Evolutionary conservation across 2,113 vertebrate genomes (phyloP).

Genomic region (Ceuthmochares aereus): DNA sequence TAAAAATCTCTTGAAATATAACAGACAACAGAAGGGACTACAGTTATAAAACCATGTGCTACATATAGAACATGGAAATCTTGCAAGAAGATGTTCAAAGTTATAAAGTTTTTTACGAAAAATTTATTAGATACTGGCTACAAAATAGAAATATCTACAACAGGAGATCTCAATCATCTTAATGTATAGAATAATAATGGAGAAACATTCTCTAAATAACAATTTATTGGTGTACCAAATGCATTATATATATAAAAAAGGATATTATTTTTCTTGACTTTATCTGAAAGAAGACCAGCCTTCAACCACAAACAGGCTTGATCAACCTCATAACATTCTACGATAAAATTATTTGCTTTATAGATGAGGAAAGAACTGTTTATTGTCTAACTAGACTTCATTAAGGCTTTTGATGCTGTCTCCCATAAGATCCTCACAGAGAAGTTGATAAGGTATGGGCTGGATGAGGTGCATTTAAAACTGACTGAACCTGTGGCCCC

Average conservation of each 20-base stretch:
- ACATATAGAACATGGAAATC: background rate
- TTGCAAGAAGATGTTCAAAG: background rate
- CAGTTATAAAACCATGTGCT: background rate
- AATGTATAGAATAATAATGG: background rate
- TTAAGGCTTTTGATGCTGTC: background rate
- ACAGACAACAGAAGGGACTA: background rate
- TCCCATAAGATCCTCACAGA: background rate
- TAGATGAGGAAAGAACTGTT: background rate
- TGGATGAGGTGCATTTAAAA: background rate
- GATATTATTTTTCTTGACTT: background rate
- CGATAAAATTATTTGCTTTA: background rate
- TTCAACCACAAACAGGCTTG: slow-evolving; percentile 8
- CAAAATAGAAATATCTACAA: background rate
- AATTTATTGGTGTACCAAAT: slow-evolving; percentile 5
- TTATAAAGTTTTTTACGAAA: background rate
- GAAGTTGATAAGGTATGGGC: background rate
- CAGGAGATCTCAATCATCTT: background rate
- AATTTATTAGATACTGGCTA: background rate
- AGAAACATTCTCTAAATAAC: background rate
- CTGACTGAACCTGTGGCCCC: background rate
- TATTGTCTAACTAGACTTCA: background rate
- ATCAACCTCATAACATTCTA: background rate
- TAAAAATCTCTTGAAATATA: background rate
- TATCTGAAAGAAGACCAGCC: slow-evolving; percentile 45
- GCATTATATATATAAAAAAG: background rate